A percentile compares a stretch with the other conserved stretches of the same genome.
phyloP scores from a whole-genome alignment of 1,140 invertebrate genomes.

The Ephestia elutella region DNA sequence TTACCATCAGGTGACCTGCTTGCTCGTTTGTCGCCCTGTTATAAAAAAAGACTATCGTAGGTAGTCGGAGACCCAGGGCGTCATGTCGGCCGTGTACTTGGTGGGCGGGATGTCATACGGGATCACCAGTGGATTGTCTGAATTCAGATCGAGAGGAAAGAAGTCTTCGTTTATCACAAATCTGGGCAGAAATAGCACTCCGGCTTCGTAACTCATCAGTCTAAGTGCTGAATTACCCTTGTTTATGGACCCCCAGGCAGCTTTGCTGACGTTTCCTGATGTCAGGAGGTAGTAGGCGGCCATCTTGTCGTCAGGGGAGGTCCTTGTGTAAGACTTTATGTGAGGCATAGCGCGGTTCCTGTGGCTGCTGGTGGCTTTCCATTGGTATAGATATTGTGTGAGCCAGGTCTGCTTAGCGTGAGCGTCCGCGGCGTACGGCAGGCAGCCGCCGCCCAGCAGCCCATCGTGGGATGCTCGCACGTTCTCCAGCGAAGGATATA shows the following conservation, averaged over 20 bases:
- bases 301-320: constrained; percentile 79
- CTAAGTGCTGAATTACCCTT: constrained; percentile 80
- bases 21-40: too few relatives aligned
- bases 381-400: constrained; percentile 84
- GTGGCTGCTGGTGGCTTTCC: constrained; percentile 81
- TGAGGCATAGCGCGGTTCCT: constrained; percentile 92
- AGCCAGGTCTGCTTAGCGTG: constrained; percentile 93
- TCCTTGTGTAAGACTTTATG: constrained; percentile 91
- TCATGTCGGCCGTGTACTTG: constrained; percentile 51
- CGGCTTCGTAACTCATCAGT: constrained; percentile 93
- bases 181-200: constrained; percentile 91
- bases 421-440: constrained; percentile 88
- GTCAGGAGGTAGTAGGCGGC: constrained; percentile 89
- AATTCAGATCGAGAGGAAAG: constrained; percentile 40
- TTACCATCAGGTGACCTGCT: too few relatives aligned
- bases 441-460: constrained; percentile 86
- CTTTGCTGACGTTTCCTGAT: constrained; percentile 95
- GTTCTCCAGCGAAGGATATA: constrained; percentile 79
- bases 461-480: constrained; percentile 90
- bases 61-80: constrained; percentile 57
- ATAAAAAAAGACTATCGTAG: constrained; percentile 24
- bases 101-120: constrained; percentile 62
- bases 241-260: constrained; percentile 90
- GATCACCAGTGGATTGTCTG: constrained; percentile 39
- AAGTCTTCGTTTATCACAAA: constrained; percentile 76